These are phyloP conservation scores for Artemia sinica DNA, from an alignment of 2,888 invertebrate species.

Conservation along the genomic window DNA sequence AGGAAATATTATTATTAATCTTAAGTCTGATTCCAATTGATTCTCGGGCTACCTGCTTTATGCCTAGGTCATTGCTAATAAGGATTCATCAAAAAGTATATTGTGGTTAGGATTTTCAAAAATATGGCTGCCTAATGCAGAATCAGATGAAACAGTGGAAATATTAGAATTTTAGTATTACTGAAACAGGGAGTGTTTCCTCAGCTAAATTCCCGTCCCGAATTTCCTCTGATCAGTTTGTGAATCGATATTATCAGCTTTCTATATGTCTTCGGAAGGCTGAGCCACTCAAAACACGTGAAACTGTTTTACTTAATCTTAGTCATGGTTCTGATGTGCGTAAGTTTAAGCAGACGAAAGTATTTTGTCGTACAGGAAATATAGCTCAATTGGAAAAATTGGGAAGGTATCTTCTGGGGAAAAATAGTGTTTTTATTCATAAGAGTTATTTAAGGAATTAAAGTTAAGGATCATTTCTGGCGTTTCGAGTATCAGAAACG, in stretches of 20 bases:
- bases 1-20: too few relatives aligned
- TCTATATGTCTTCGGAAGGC: constrained; percentile 52
- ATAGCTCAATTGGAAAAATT: constrained; percentile 90
- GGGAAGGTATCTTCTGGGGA: constrained; percentile 57
- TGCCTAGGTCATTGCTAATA: too few relatives aligned
- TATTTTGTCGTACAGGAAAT: constrained; percentile 95
- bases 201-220: constrained; percentile 85
- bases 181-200: constrained; percentile 92
- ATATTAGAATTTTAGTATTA: too few relatives aligned
- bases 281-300: constrained; percentile 44
- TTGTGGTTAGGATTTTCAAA: too few relatives aligned
- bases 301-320: background rate
- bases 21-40: too few relatives aligned
- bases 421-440: constrained; percentile 82
- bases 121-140: too few relatives aligned
- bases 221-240: constrained; percentile 44
- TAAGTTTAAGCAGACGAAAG: constrained; percentile 90
- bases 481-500: too few relatives aligned
- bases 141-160: too few relatives aligned
- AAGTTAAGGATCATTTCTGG: too few relatives aligned
- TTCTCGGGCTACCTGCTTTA: too few relatives aligned
- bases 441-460: constrained; percentile 55
- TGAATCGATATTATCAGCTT: constrained; percentile 65
- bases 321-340: constrained; percentile 63
- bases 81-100: too few relatives aligned